Evolutionary conservation across 2,113 vertebrate species (phyloP).

Genomic region (Peromyscus polionotus): DNA sequence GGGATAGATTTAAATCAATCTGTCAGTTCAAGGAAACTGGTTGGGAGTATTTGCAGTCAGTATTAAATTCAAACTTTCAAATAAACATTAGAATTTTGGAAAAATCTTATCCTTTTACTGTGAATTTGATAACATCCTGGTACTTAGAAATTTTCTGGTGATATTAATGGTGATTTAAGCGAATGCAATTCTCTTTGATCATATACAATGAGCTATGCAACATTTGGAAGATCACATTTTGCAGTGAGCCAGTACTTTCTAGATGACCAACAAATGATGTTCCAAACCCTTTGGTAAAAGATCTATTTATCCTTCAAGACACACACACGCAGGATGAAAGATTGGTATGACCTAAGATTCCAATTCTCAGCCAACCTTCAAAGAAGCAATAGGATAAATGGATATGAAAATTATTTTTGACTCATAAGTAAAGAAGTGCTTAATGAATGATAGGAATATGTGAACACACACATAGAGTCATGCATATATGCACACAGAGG

Average conservation of each 20-base stretch:
- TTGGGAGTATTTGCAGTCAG: background rate
- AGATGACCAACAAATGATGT: background rate
- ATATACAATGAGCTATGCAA: background rate
- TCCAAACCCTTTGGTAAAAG: background rate
- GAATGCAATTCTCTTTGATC: background rate
- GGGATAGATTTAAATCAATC: background rate
- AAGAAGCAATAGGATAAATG: background rate
- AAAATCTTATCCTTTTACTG: background rate
- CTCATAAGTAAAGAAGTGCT: background rate
- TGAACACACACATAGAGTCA: background rate
- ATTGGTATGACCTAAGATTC: background rate
- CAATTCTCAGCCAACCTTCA: background rate
- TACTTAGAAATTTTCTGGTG: background rate
- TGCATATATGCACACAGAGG: background rate
- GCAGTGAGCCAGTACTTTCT: background rate
- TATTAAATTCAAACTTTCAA: conserved; percentile 20
- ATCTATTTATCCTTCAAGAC: background rate
- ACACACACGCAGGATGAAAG: background rate
- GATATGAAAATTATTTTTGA: conserved; percentile 33
- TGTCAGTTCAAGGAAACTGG: background rate
- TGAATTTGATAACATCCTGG: background rate
- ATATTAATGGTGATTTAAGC: background rate
- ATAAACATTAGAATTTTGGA: background rate
- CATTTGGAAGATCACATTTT: background rate
- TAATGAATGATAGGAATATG: background rate